These are phyloP conservation scores for Micromys minutus DNA, from an alignment of 2,113 vertebrate genomes.

Conservation along the genomic window DNA sequence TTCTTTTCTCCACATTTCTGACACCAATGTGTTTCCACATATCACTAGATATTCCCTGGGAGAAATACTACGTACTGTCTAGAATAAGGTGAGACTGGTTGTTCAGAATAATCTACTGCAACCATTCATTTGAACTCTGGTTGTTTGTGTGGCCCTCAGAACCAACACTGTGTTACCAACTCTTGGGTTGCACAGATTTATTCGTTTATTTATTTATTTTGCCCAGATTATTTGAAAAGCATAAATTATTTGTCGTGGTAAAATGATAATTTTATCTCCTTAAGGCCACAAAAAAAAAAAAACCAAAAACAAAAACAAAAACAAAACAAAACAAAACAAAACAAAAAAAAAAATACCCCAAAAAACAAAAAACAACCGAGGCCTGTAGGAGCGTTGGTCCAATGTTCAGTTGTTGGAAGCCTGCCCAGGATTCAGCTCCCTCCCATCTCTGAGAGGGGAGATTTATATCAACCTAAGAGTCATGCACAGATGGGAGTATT, in stretches of 20 bases:
- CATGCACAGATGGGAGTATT: rapidly evolving
- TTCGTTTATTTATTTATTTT: not conserved
- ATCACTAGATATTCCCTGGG: too few species aligned
- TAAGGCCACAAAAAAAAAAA: not conserved
- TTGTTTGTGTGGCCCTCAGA: not conserved
- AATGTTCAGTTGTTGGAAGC: not conserved
- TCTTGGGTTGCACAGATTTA: not conserved
- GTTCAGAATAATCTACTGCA: not conserved
- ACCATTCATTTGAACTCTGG: not conserved
- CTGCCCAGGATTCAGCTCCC: rapidly evolving
- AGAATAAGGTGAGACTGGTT: not conserved
- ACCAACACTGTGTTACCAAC: not conserved
- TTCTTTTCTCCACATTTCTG: too few species aligned
- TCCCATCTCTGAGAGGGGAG: not conserved
- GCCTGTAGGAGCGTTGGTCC: rapidly evolving
- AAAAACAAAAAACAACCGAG: not conserved
- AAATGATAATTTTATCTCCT: not conserved
- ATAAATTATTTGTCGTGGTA: not conserved
- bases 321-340: too few species aligned
- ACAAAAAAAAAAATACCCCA: too few species aligned
- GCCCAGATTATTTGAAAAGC: not conserved
- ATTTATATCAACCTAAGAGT: rapidly evolving
- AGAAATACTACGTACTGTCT: not conserved
- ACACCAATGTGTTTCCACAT: not conserved
- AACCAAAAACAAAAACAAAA: too few species aligned